Conservation (phyloP, 2,888 invertebrate species). For the Elmis aenea region DNA sequence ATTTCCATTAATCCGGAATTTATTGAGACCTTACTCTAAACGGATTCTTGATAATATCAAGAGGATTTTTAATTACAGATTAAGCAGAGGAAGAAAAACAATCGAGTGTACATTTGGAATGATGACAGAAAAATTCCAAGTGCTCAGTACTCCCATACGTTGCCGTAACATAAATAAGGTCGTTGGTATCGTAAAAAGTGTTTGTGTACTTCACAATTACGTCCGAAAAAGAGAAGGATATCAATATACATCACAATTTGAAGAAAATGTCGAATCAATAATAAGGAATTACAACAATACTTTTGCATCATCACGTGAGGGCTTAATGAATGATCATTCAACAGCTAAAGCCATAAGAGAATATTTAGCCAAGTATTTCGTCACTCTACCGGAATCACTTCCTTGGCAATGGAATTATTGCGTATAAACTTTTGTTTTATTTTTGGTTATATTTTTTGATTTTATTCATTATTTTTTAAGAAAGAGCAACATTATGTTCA, state of each 20-base stretch:
- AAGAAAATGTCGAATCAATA: no score
- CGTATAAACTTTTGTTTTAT: no score
- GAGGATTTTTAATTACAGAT: no score
- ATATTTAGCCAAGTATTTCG: no score
- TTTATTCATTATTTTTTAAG: no score
- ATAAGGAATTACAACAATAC: no score
- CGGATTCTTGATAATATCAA: not conserved
- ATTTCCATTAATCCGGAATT: slow-evolving; percentile 2
- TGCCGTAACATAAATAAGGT: slow-evolving; percentile 13
- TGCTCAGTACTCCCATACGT: slow-evolving; percentile 18
- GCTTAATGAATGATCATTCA: no score
- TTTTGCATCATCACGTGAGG: no score
- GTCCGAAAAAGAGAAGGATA: not conserved
- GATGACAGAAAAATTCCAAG: slow-evolving; percentile 6
- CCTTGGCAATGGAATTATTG: no score
- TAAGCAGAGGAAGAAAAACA: slow-evolving; percentile 1
- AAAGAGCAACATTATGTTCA: no score
- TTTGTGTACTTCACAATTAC: slow-evolving; percentile 4
- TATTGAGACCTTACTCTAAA: slow-evolving; percentile 4
- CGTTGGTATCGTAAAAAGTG: slow-evolving; percentile 1
- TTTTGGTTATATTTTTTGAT: no score
- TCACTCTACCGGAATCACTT: slow-evolving; percentile 1
- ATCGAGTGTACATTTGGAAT: slow-evolving; percentile 7
- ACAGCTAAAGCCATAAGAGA: no score
- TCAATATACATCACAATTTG: slow-evolving; percentile 2